Base-by-base conservation (phyloP, 2,888 invertebrate species). In the Saturnia japonica region DNA sequence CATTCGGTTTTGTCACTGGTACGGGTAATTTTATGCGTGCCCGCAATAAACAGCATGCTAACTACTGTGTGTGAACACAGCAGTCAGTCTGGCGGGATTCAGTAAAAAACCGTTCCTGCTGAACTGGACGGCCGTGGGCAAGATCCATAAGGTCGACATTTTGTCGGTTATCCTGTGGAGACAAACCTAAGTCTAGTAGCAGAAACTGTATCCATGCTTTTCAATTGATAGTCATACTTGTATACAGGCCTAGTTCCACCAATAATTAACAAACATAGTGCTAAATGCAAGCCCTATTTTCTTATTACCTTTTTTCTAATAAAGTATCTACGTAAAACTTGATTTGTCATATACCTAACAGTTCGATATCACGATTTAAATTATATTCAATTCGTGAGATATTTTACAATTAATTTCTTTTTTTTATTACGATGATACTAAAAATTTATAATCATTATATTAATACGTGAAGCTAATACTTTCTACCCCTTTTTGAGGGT, bases 371-470 rank as follows among this genome's bases (percentile, higher is more conserved):
- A 22, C 51, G 25, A 25, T 19, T 25, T 25, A 57, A 57, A 25
- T 57, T 57, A 57, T 57, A 25, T 57, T 57, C 25, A 57, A 25
- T 12, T 57, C 57, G 57, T 57, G 57, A 57, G 14, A 57, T 25
- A 57, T 57, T 25, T 57, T 25, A 19, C 4, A 25, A 22, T 57
- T 25, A 11, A 57, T 57, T 25, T 51, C n/a, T 51, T 7, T n/a
- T 51, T 51, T n/a, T n/a, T 9, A 7, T 51, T 51, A 51, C n/a
- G n/a, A 7, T n/a, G 7, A n/a, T n/a, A 8, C n/a, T 51, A 51
- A 51, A 4, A 51, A 51, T 19, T 1, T 47, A 19, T 19, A 47
- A n/a, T n/a, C n/a, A n/a, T n/a, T n/a, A n/a, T n/a, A n/a, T n/a
- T n/a, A n/a, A n/a, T n/a, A n/a, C n/a, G n/a, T n/a, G n/a, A n/a